Evolutionary conservation across 2,113 vertebrate genomes (phyloP).

Genomic region (Megaceryle maxima): DNA sequence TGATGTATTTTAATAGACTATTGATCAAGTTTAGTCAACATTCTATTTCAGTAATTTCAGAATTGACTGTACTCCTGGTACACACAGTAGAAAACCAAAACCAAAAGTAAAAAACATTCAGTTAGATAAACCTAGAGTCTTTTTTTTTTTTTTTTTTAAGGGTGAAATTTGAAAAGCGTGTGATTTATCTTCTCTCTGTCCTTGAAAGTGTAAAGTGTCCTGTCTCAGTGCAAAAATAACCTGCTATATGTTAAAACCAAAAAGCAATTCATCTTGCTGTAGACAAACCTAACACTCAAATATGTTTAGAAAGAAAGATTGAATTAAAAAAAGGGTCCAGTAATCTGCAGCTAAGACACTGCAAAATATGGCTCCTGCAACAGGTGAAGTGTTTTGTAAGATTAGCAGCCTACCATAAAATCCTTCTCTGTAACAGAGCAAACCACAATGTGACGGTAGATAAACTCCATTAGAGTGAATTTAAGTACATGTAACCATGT

Average conservation of each 20-base stretch:
- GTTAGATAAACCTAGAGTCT: not conserved
- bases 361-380: slow-evolving; percentile 31
- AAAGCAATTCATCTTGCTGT: slow-evolving; percentile 23
- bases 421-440: slow-evolving; percentile 51
- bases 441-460: slow-evolving; percentile 52
- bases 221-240: slow-evolving; percentile 1
- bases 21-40: not conserved
- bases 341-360: slow-evolving; percentile 27
- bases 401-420: slow-evolving; percentile 64
- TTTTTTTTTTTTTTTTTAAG: not conserved
- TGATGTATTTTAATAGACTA: not conserved
- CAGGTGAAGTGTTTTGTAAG: slow-evolving; percentile 43
- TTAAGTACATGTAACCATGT: slow-evolving; percentile 65
- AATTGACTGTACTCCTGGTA: not conserved
- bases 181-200: not conserved
- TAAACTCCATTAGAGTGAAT: slow-evolving; percentile 59
- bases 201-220: not conserved
- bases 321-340: not conserved
- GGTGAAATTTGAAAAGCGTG: not conserved
- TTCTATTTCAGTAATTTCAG: not conserved
- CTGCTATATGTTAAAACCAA: not conserved
- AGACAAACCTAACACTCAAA: slow-evolving; percentile 30
- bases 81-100: not conserved
- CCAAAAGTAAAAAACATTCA: not conserved
- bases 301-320: slow-evolving; percentile 5